phyloP scores from a whole-genome alignment of 2,797 vertebrate genomes.

The Amphiprion clarkii region DNA sequence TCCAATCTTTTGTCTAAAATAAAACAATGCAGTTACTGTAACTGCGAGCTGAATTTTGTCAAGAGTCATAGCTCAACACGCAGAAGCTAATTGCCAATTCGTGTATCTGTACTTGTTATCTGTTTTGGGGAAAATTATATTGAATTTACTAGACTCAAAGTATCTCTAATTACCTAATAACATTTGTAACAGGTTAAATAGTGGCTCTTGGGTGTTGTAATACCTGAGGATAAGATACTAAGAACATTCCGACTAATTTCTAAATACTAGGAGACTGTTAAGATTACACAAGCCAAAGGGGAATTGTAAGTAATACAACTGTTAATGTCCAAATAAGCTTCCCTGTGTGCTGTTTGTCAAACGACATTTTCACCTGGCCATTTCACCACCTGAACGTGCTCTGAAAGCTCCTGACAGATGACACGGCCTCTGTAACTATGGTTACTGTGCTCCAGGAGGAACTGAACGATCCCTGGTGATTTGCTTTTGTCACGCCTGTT shows the following conservation, averaged over 20 bases:
- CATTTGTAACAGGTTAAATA: slow-evolving; percentile 4
- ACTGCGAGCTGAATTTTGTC: neutral
- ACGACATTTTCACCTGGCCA: slow-evolving; percentile 4
- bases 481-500: slow-evolving; percentile 20
- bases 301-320: neutral
- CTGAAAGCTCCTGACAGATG: slow-evolving; percentile 48
- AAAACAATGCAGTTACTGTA: neutral
- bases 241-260: neutral
- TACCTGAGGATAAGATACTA: neutral
- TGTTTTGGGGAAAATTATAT: slow-evolving; percentile 14
- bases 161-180: slow-evolving; percentile 14
- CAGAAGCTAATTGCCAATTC: neutral
- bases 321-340: neutral
- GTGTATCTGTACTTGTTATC: slow-evolving; percentile 24
- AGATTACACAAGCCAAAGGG: neutral
- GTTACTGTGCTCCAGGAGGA: slow-evolving; percentile 44
- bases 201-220: neutral
- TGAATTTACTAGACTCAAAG: slow-evolving; percentile 20
- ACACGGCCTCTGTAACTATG: slow-evolving; percentile 46
- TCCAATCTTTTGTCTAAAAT: neutral
- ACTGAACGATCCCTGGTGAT: slow-evolving; percentile 38
- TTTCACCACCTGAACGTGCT: slow-evolving; percentile 31
- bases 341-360: neutral
- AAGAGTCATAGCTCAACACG: neutral
- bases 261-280: neutral